Base-by-base conservation (phyloP, 1,140 invertebrate species). In the Alviniconcha marisindica region DNA sequence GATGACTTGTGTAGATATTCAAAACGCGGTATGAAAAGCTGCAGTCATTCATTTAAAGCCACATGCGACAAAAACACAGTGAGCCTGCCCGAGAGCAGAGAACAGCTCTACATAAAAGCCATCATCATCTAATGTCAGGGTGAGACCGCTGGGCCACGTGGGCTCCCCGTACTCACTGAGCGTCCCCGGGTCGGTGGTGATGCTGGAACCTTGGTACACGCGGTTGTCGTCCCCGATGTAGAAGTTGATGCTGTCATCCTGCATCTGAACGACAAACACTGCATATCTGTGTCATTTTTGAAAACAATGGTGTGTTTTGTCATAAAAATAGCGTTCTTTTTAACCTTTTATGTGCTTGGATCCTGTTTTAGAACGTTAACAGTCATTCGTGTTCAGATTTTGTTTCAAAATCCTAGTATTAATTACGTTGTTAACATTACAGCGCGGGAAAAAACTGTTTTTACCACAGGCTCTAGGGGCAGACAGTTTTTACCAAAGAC, bases 161-260 rank as follows among this genome's bases (percentile, higher is more conserved):
- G n/a, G 51, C 51, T 12, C 24, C 10, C n/a, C n/a, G n/a, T 5
- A 42, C 71, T 74, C 24, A 74, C 71, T 74, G 5, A 74, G 38
- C 10, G 24, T 44, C 2, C 71, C 71, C 2, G 24, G 4, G 24
- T 28, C 24, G 7, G 2, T n/a, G 36, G 71, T 3, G 10, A 42
- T 18, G 42, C 21, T 40, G 18, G 71, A 40, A 33, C 71, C 71
- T 44, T 74, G 71, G 38, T 74, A 42, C 0, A 74, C n/a, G 7
- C 71, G 38, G 71, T 44, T 44, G n/a, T 74, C 71, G 7, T 28
- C 40, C 24, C 71, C 71, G 24, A 74, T 74, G 38, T 42, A 74
- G 24, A 74, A 74, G 36, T 74, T 74, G 71, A 74, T 42, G 5
- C 10, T 15, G 28, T 14, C 7, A n/a, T 66, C 60, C n/a, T 66